Percentiles rank a stretch among this genome's conserved stretches.
Conservation (phyloP, 2,113 vertebrate genomes). For the Willisornis vidua region DNA sequence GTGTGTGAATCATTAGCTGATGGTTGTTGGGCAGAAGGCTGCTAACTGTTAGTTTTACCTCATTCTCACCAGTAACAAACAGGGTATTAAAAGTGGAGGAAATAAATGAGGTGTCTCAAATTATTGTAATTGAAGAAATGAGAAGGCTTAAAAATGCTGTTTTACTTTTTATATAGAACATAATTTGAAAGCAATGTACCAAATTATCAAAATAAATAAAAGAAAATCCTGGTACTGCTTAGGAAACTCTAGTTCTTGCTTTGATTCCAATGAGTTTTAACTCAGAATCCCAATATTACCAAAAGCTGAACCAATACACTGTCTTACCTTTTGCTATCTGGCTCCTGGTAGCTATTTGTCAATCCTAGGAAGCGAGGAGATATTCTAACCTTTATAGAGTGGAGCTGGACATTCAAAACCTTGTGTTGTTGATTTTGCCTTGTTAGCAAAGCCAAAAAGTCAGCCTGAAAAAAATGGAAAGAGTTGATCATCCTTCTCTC, state of each 20-base stretch:
- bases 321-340: not conserved
- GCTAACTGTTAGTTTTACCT: not conserved
- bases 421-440: not conserved
- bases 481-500: not conserved
- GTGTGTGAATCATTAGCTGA: not conserved
- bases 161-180: not conserved
- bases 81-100: not conserved
- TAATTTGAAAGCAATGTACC: not conserved
- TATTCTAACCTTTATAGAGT: not conserved
- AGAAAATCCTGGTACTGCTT: not conserved
- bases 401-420: not conserved
- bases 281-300: not conserved
- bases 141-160: not conserved
- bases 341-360: not conserved
- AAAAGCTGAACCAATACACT: not conserved
- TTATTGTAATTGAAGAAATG: not conserved
- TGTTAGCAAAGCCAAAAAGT: not conserved
- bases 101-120: not conserved
- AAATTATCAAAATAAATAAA: not conserved
- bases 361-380: not conserved
- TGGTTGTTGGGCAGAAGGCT: not conserved
- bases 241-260: not conserved
- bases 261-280: not conserved
- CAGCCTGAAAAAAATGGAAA: not conserved
- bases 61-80: not conserved